These are phyloP conservation scores for Eretmochelys imbricata DNA, from an alignment of 2,113 vertebrate genomes.

Conservation along the genomic window DNA sequence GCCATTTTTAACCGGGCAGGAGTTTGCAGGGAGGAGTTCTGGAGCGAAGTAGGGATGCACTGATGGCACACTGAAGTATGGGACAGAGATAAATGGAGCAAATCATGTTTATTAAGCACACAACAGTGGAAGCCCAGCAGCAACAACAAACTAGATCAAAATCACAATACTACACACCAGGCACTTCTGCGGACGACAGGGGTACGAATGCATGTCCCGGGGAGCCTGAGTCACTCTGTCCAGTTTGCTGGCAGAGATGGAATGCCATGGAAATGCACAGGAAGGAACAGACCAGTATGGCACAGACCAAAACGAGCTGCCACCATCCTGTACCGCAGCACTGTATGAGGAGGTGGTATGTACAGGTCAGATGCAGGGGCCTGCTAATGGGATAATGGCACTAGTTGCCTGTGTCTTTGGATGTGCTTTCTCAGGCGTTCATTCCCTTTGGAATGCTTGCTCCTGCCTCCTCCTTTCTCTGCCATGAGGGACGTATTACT, in stretches of 20 bases:
- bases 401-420: background rate
- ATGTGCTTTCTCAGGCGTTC: background rate
- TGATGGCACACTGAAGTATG: background rate
- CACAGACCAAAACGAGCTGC: background rate
- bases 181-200: background rate
- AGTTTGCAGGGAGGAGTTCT: too few species aligned
- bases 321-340: background rate
- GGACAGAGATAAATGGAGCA: background rate
- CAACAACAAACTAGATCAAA: background rate
- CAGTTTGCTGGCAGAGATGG: background rate
- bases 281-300: background rate
- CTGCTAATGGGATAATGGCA: background rate
- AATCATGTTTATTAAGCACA: background rate
- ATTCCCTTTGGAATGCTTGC: background rate
- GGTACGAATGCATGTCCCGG: background rate
- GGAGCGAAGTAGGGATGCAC: background rate
- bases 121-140: background rate
- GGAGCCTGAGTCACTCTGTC: too few species aligned
- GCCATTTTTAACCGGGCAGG: too few species aligned
- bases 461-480: background rate
- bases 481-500: background rate
- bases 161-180: fast-evolving
- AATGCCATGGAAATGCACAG: background rate
- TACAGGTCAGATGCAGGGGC: background rate
- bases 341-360: background rate